A percentile compares a stretch with the other conserved stretches of the same genome.
Evolutionary conservation across 2,888 invertebrate species (phyloP).

Genomic region (Drosophila algonquin): DNA sequence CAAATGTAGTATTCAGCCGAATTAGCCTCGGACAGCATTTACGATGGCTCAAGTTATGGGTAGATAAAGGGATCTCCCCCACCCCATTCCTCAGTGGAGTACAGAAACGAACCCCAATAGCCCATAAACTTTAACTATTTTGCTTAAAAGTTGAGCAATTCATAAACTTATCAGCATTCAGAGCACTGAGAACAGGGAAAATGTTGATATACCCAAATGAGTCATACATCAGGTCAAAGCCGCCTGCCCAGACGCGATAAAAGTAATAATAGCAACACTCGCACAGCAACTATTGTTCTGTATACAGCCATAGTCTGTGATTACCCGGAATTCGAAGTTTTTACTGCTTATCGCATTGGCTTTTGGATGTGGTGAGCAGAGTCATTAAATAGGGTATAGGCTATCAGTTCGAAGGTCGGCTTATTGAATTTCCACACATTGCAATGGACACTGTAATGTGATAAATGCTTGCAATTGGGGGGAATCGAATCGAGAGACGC

Average conservation of each 20-base stretch:
- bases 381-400: conserved; percentile 22
- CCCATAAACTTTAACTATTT: conserved; percentile 2
- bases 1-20: not conserved
- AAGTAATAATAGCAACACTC: conserved; percentile 6
- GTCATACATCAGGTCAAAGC: conserved; percentile 13
- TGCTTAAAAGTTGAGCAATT: not conserved
- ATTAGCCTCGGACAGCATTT: conserved; percentile 33
- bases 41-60: conserved; percentile 13
- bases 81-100: conserved; percentile 8
- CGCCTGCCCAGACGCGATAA: conserved; percentile 22
- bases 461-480: conserved; percentile 15
- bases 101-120: not conserved
- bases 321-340: conserved; percentile 20
- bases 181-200: not conserved
- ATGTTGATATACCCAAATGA: conserved; percentile 18
- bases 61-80: conserved; percentile 12
- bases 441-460: conserved; percentile 15
- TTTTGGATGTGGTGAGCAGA: conserved; percentile 27
- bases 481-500: not conserved
- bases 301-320: conserved; percentile 2
- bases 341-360: conserved; percentile 6
- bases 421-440: conserved; percentile 59
- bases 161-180: conserved; percentile 1
- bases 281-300: conserved; percentile 2
- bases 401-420: conserved; percentile 31